phyloP scores from a whole-genome alignment of 2,888 invertebrate species.

The Phengaris alcon region DNA sequence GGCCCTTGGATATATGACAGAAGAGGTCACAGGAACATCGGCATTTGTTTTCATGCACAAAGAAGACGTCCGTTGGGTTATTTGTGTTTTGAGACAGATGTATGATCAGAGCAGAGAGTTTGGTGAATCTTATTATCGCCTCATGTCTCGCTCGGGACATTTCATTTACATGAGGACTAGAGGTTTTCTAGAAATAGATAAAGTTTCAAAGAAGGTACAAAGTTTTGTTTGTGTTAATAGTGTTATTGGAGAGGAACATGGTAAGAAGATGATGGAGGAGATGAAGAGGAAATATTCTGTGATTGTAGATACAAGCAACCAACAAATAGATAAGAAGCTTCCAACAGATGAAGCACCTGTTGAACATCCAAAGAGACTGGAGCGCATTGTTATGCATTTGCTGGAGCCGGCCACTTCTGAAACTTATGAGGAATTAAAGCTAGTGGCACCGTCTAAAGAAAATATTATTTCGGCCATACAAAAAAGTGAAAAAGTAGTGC shows the following conservation, averaged over 20 bases:
- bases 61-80: conserved; percentile 93
- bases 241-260: conserved; percentile 87
- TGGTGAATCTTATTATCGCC: conserved; percentile 92
- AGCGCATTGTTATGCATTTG: conserved; percentile 85
- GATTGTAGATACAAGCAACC: conserved; percentile 77
- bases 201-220: conserved; percentile 85
- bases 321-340: conserved; percentile 48
- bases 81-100: conserved; percentile 93
- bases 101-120: conserved; percentile 90
- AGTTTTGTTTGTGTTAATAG: conserved; percentile 94
- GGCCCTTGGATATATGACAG: conserved; percentile 92
- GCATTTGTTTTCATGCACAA: conserved; percentile 94
- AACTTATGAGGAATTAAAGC: conserved; percentile 60
- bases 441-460: conserved; percentile 70
- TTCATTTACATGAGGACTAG: conserved; percentile 91
- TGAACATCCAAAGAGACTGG: conserved; percentile 85
- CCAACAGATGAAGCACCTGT: conserved; percentile 71
- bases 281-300: conserved; percentile 90
- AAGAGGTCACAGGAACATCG: conserved; percentile 92
- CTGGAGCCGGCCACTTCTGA: conserved; percentile 62
- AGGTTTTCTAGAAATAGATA: conserved; percentile 91
- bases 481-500: conserved; percentile 70
- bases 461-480: conserved; percentile 71
- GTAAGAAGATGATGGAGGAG: conserved; percentile 84
- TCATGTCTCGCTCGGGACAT: conserved; percentile 89